Evolutionary conservation across 1,140 invertebrate genomes (phyloP), one percentile per base, ranked within the genome.

Genomic region (Aphelenchoides besseyi): DNA sequence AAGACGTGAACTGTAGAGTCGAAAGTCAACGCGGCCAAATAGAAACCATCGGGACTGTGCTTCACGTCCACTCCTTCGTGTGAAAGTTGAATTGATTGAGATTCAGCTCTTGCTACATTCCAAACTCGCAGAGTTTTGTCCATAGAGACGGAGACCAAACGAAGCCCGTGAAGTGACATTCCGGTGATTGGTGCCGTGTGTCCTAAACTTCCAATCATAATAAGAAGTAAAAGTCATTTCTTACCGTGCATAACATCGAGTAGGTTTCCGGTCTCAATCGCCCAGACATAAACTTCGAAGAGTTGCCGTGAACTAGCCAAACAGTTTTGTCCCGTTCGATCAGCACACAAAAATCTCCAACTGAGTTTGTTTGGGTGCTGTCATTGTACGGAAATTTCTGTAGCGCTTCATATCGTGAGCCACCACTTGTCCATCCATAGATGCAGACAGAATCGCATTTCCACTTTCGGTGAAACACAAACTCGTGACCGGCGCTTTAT

Each of bases 331-430:
- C 75, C 75, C 28, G 72, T 37, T 30, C 57, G 28, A 41, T 78
- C 76, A 12, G 74, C 68, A 63, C 71, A 76, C 23, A 78, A 48
- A 59, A 29, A n/a, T 48, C 59, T 67, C 30, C 3, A 78, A 53
- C 29, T 80, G 78, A 12, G 78, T 80, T 59, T 81, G 74, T 36
- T 77, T 71, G 8, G 76, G 76, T 16, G 74, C 57, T 5, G 67
- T 70, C 70, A 78, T 75, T 33, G 76, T 78, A 1, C 77, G 78
- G 59, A 78, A 78, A 61, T 78, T 79, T 0, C 76, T 74, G 48
- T 78, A 78, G 33, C 78, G 59, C 62, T 78, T 78, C 26, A 78
- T 54, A 57, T 78, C 76, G 54, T 78, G 76, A 26, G 79, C 79
- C 30, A 75, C n/a, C n/a, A 78, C 68, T 26, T 67, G 32, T 9